phyloP scores from a whole-genome alignment of 2,113 vertebrate species.

The Eptatretus burgeri region DNA sequence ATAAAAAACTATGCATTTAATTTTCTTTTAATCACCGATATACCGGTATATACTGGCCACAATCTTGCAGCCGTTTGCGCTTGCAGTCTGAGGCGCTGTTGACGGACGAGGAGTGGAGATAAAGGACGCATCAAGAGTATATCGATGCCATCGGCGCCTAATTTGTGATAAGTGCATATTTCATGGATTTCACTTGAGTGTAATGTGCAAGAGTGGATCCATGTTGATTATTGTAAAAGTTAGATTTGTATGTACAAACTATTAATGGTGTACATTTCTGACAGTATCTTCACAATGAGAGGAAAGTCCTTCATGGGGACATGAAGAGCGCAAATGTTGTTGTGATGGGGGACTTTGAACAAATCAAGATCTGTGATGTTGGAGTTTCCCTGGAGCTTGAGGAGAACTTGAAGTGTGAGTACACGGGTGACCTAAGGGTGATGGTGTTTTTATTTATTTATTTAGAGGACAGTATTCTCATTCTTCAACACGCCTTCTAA shows the following conservation, averaged over 20 bases:
- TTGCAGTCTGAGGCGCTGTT: too few relatives aligned
- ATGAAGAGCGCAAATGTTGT: not conserved
- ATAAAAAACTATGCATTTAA: too few relatives aligned
- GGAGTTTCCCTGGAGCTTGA: not conserved
- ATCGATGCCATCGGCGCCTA: too few relatives aligned
- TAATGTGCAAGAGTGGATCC: not conserved
- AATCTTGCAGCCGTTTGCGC: too few relatives aligned
- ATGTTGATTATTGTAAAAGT: not conserved
- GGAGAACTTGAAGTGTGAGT: not conserved
- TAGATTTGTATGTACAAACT: not conserved
- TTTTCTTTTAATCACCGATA: too few relatives aligned
- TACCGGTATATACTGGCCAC: too few relatives aligned
- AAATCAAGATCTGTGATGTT: conserved; percentile 6
- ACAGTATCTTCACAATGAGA: conserved; percentile 1
- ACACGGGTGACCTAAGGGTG: not conserved
- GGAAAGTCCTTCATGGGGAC: not conserved
- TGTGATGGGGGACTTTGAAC: not conserved
- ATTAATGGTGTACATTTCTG: not conserved
- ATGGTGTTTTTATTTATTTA: too few relatives aligned
- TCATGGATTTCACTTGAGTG: not conserved
- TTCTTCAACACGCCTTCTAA: too few relatives aligned
- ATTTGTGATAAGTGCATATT: too few relatives aligned
- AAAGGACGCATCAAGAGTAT: too few relatives aligned
- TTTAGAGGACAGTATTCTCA: too few relatives aligned
- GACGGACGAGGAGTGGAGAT: too few relatives aligned